Conservation (phyloP, 35 echinoderm and acorn worm genomes). For the Ophiothrix spiculata region DNA sequence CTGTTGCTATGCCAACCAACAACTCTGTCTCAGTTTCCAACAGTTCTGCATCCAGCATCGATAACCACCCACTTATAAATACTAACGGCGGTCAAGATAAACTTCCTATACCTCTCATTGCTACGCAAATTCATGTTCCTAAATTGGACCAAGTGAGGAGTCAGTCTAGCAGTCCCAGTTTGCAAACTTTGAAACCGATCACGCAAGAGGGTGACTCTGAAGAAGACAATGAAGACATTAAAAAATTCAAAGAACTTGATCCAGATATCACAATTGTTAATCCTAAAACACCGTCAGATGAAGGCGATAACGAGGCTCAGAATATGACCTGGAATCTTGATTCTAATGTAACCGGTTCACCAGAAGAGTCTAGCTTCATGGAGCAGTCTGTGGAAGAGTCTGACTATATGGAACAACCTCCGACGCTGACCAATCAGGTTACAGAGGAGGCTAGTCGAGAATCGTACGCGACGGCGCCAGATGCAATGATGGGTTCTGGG, state of each 20-base stretch:
- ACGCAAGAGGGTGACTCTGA: not conserved
- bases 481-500: not conserved
- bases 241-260: slow-evolving; percentile 14
- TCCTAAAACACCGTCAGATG: not conserved
- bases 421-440: not conserved
- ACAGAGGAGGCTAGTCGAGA: not conserved
- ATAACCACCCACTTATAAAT: no score
- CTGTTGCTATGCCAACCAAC: no score
- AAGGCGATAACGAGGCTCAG: not conserved
- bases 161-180: not conserved
- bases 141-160: no score
- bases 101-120: no score
- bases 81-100: no score
- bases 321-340: slow-evolving; percentile 2
- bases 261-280: not conserved
- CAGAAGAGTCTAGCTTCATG: not conserved
- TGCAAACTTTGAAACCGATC: not conserved
- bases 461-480: not conserved
- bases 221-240: not conserved
- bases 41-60: no score
- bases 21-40: no score
- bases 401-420: no score
- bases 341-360: not conserved
- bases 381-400: slow-evolving; percentile 3
- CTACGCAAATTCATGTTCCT: no score